Conservation (phyloP, 2,797 vertebrate species). For the Eulemur mongoz region DNA sequence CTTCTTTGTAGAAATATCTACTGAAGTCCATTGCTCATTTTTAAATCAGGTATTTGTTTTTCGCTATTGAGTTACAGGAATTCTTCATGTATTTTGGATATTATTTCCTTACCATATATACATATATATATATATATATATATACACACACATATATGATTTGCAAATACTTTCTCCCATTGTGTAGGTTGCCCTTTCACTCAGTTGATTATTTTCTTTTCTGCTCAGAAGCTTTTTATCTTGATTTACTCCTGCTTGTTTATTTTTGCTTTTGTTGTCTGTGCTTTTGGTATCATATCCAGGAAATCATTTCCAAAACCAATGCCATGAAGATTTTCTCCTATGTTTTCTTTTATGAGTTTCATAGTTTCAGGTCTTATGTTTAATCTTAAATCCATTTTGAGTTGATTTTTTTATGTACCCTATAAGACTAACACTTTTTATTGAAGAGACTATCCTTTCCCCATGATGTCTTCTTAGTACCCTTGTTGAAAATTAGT, state of each 20-base stretch:
- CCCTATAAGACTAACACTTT: neutral
- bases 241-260: neutral
- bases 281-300: neutral
- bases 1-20: neutral
- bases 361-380: neutral
- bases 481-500: neutral
- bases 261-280: neutral
- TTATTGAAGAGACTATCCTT: neutral
- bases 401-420: neutral
- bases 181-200: neutral
- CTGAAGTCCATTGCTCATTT: neutral
- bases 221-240: neutral
- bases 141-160: too few relatives aligned
- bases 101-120: neutral
- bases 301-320: neutral
- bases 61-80: neutral
- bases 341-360: neutral
- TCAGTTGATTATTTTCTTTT: neutral
- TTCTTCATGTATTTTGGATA: neutral
- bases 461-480: neutral
- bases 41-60: neutral
- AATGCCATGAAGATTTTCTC: neutral
- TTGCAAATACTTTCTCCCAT: neutral
- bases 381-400: neutral
- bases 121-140: too few relatives aligned